Base-by-base conservation (phyloP, 2,797 vertebrate species). In the Sebastolobus altivelis region DNA sequence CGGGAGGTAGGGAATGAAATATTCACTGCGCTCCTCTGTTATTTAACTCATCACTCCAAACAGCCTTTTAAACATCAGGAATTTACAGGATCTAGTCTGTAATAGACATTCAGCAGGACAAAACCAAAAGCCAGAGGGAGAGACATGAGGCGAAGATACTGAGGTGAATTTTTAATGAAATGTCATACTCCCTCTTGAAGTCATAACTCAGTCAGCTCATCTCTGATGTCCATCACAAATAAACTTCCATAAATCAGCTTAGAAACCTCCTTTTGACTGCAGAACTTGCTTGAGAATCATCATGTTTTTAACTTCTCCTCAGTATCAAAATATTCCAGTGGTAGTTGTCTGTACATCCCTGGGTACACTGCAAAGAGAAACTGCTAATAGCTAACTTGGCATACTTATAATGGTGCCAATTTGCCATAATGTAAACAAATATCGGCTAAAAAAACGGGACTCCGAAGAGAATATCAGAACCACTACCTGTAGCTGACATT, bases 81-180 rank as follows among this genome's bases (percentile, higher is more conserved):
- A 54, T 4, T 54, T n/a, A 0, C 49, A 54, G 49, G 49, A 54
- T 22, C 4, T 25, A 4, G 14, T 59, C 27, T 63, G 27, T 71
- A 22, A 79, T 4, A 35, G 65, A 77, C n/a, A 55, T 25, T 55
- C 54, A 31, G 18, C 33, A 11, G 66, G 43, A 55, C 49, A 59
- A 59, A 56, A 14, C 11, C 59, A 54, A 31, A 38, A 54, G 40
- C 56, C n/a, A 0, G 27, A 71, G 35, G 38, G 54, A 56, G 20
- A 31, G 25, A 67, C 10, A 1, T 13, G n/a, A 68, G n/a, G 14
- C 8, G 9, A 1, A 27, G 40, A 60, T 10, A 20, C 6, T 6
- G 55, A 60, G 10, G 55, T 6, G 65, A 52, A 59, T 76, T 59
- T 20, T 52, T 20, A 52, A n/a, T 52, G 20, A 52, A 20, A 52